phyloP scores from a whole-genome alignment of 2,113 vertebrate genomes.

The Hoplias malabaricus region DNA sequence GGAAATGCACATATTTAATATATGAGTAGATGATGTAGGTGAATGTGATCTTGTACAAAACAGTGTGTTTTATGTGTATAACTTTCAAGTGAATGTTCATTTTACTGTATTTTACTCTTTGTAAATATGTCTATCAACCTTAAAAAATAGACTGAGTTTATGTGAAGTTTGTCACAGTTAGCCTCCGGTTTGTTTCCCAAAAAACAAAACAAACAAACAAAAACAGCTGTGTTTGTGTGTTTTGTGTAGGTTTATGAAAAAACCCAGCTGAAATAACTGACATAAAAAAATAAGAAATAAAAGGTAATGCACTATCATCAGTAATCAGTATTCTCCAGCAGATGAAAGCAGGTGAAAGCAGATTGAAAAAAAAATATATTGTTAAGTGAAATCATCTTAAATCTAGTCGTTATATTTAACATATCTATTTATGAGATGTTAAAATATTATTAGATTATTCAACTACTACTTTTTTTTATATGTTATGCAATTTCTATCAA shows the following conservation, averaged over 20 bases:
- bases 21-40: constrained; percentile 22
- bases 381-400: no score
- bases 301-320: neutral
- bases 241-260: constrained; percentile 12
- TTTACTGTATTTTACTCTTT: constrained; percentile 63
- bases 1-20: constrained; percentile 4
- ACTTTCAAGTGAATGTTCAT: constrained; percentile 47
- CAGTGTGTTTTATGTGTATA: constrained; percentile 24
- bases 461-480: no score
- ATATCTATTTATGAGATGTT: no score
- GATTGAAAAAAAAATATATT: no score
- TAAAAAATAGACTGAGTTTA: constrained; percentile 63
- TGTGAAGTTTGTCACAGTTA: constrained; percentile 75
- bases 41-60: constrained; percentile 22
- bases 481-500: no score
- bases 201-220: no score
- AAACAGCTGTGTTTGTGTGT: constrained; percentile 51
- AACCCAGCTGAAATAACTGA: neutral
- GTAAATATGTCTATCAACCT: neutral
- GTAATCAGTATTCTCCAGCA: neutral
- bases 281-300: no score
- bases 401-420: no score
- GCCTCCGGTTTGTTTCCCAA: constrained; percentile 71
- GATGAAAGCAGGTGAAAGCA: neutral
- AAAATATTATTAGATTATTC: no score